A percentile compares a stretch with the other conserved stretches of the same genome.
phyloP scores from a whole-genome alignment of 2,888 invertebrate species.

The Eristalis arbustorum region DNA sequence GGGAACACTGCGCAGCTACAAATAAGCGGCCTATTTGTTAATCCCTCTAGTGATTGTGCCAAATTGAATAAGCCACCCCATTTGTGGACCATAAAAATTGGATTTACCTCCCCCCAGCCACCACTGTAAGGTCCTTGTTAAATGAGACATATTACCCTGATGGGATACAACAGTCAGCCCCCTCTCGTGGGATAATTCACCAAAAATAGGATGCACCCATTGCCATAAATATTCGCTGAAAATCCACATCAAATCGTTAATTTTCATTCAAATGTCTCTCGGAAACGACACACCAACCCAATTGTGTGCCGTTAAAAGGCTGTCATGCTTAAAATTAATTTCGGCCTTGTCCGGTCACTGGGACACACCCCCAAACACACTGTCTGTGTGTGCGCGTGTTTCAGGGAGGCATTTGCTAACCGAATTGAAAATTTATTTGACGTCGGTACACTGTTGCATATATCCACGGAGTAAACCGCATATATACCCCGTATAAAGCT shows the following conservation, averaged over 20 bases:
- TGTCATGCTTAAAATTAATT: constrained; percentile 58
- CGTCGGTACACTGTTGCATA: constrained; percentile 47
- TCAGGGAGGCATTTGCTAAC: constrained; percentile 37
- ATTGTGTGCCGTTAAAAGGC: constrained; percentile 47
- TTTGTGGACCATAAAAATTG: neutral
- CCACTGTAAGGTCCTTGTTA: constrained; percentile 12
- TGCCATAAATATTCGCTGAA: constrained; percentile 26
- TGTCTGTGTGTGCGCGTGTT: neutral
- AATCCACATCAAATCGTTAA: constrained; percentile 58
- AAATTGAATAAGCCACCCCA: constrained; percentile 17
- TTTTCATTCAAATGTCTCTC: constrained; percentile 46
- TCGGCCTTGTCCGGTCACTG: constrained; percentile 22
- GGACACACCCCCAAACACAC: neutral
- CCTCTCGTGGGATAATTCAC: constrained; percentile 22
- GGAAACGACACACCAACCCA: constrained; percentile 42
- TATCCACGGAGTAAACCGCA: constrained; percentile 11
- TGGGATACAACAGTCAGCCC: neutral
- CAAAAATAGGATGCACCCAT: neutral
- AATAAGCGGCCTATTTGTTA: constrained; percentile 15
- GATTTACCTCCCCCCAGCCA: too few species aligned
- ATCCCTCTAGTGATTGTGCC: constrained; percentile 17
- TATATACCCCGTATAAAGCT: constrained; percentile 24
- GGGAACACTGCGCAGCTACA: neutral
- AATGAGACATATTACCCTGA: constrained; percentile 24
- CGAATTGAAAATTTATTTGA: constrained; percentile 50